These are phyloP conservation scores for Drosophila pandora DNA, from an alignment of 1,140 invertebrate species.

Conservation along the genomic window DNA sequence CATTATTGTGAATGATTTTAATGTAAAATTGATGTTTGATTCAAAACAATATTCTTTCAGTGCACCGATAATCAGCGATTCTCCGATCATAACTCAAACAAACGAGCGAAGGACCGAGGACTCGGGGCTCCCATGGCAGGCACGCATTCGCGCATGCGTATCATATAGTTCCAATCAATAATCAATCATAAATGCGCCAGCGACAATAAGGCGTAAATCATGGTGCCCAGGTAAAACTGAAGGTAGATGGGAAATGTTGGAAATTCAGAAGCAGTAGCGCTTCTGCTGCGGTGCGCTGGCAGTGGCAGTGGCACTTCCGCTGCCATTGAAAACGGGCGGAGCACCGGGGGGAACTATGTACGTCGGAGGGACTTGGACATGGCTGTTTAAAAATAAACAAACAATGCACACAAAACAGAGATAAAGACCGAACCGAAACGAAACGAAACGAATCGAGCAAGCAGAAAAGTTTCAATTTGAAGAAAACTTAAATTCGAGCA, in stretches of 20 bases:
- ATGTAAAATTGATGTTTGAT: too few species aligned
- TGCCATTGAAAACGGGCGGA: constrained; percentile 60
- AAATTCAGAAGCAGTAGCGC: constrained; percentile 37
- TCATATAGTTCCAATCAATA: constrained; percentile 80
- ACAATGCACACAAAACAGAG: constrained; percentile 60
- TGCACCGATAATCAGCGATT: constrained; percentile 8
- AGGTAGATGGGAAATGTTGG: constrained; percentile 25
- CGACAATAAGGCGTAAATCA: constrained; percentile 82
- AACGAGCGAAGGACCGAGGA: constrained; percentile 12
- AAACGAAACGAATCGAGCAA: constrained; percentile 3
- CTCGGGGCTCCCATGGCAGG: constrained; percentile 52
- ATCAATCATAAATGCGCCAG: constrained; percentile 82
- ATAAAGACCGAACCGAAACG: constrained; percentile 50
- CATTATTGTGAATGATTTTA: too few species aligned
- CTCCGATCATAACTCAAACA: constrained; percentile 54
- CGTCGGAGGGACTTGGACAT: constrained; percentile 42
- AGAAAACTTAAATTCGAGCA: constrained; percentile 44
- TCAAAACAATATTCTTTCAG: neutral
- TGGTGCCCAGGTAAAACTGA: constrained; percentile 47
- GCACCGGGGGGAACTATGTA: constrained; percentile 17
- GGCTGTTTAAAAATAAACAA: constrained; percentile 78
- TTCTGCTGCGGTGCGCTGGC: constrained; percentile 8
- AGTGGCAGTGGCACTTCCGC: constrained; percentile 60
- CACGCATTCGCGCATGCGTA: constrained; percentile 81
- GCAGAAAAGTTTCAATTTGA: constrained; percentile 46